Evolutionary conservation across 2,797 vertebrate genomes (phyloP).

Genomic region (Sebastes minor): DNA sequence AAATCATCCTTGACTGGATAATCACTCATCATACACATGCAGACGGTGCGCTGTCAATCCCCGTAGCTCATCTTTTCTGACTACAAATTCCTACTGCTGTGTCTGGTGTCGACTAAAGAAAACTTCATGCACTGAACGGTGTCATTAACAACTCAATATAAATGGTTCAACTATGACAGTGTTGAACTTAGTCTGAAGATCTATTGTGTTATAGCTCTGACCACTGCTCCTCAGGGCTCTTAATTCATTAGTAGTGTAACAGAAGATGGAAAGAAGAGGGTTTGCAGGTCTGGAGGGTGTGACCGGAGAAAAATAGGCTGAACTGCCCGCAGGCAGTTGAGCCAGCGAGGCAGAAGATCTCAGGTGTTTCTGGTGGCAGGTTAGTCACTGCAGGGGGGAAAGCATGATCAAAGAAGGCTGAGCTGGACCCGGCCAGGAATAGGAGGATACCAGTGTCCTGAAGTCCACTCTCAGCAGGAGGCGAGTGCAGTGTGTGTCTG

Average conservation of each 20-base stretch:
- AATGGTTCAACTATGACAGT: not conserved
- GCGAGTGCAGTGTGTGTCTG: not conserved
- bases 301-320: not conserved
- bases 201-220: not conserved
- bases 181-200: not conserved
- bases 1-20: not conserved
- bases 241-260: not conserved
- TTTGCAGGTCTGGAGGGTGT: not conserved
- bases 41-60: not conserved
- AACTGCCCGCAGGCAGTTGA: not conserved
- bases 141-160: not conserved
- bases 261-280: not conserved
- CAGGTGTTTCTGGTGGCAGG: constrained; percentile 4
- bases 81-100: not conserved
- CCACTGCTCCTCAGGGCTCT: not conserved
- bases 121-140: not conserved
- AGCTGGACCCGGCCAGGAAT: not conserved
- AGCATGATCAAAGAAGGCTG: constrained; percentile 20
- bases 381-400: constrained; percentile 13
- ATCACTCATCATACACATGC: not conserved
- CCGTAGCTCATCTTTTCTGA: not conserved
- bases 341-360: not conserved
- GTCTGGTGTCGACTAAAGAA: not conserved
- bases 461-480: constrained; percentile 24
- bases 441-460: constrained; percentile 6